These are phyloP conservation scores for Girardinus metallicus DNA, from an alignment of 2,797 vertebrate genomes.

Conservation along the genomic window DNA sequence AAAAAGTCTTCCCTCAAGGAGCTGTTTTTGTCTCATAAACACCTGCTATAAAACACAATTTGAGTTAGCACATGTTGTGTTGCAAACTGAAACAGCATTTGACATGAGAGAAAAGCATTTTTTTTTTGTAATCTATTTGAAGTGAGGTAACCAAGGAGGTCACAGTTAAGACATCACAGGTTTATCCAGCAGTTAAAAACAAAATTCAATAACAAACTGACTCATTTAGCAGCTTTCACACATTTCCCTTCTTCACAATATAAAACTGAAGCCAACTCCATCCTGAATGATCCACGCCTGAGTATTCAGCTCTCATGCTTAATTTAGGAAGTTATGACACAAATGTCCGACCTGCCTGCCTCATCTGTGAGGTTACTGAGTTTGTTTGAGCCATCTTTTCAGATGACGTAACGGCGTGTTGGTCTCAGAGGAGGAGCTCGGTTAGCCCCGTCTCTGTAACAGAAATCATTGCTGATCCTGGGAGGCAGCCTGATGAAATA, in stretches of 20 bases:
- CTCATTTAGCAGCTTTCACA: background rate
- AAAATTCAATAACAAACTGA: background rate
- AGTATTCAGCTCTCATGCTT: conserved; percentile 56
- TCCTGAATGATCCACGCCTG: conserved; percentile 2
- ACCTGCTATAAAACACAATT: background rate
- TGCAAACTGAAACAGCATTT: background rate
- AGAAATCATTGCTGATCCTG: conserved; percentile 24
- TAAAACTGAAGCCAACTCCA: conserved; percentile 11
- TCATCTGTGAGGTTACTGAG: conserved; percentile 59
- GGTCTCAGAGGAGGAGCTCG: conserved; percentile 54
- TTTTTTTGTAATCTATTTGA: background rate
- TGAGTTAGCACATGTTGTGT: background rate
- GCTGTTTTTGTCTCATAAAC: background rate
- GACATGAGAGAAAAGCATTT: background rate
- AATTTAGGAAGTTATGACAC: conserved; percentile 68
- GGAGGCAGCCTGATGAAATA: conserved; percentile 61
- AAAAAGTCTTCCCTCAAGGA: background rate
- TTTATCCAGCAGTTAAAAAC: background rate
- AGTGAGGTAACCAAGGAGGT: background rate
- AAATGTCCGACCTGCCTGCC: conserved; percentile 32
- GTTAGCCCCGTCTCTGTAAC: conserved; percentile 38
- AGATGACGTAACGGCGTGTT: conserved; percentile 28
- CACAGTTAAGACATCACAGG: background rate
- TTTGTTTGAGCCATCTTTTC: conserved; percentile 51
- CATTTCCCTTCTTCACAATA: conserved; percentile 24